Conservation (phyloP, 1,140 invertebrate species). For the Acromyrmex heyeri region DNA sequence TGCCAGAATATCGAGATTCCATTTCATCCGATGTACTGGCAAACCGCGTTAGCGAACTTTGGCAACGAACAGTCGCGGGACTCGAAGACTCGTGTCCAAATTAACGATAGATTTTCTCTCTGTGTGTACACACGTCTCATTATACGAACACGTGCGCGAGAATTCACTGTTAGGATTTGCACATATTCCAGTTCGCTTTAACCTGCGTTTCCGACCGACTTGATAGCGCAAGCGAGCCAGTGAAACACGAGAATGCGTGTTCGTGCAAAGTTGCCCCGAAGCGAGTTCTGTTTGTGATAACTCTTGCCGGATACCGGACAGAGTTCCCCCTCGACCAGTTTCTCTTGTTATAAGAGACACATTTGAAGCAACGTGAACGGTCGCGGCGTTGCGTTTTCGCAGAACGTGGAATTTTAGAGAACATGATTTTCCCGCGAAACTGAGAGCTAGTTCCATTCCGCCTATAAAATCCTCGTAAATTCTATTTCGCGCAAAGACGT, state of each 20-base stretch:
- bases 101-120: conserved; percentile 37
- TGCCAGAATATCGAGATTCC: background rate
- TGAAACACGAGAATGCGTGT: conserved; percentile 35
- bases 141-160: conserved; percentile 42
- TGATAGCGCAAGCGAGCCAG: conserved; percentile 51
- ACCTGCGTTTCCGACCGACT: conserved; percentile 49
- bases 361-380: background rate
- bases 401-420: background rate
- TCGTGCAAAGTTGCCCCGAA: conserved; percentile 35
- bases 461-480: conserved; percentile 8
- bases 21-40: background rate
- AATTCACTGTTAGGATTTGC: conserved; percentile 30
- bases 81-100: conserved; percentile 35
- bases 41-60: conserved; percentile 41
- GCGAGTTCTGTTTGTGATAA: conserved; percentile 43
- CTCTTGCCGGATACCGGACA: conserved; percentile 8
- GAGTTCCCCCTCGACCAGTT: background rate
- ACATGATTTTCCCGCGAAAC: background rate
- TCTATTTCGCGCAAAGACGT: background rate
- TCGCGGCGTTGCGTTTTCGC: background rate
- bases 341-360: background rate
- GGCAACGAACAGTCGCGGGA: background rate
- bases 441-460: background rate
- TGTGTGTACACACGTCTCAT: conserved; percentile 43
- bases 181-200: conserved; percentile 10